Percentiles rank a stretch among this genome's conserved stretches.
phyloP scores from a whole-genome alignment of 2,797 vertebrate species.

The Sebastiscus albofasciatus region DNA sequence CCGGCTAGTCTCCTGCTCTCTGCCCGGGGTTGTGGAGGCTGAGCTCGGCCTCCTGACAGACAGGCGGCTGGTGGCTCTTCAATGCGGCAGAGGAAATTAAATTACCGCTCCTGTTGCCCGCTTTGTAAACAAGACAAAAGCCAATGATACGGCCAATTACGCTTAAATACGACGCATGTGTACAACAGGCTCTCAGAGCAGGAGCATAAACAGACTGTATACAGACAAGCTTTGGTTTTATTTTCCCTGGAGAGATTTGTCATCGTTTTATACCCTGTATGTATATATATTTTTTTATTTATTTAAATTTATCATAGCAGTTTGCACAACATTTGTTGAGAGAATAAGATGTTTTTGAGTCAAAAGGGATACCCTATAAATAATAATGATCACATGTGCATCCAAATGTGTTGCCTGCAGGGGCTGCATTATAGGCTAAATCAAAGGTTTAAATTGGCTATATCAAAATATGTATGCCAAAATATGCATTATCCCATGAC shows the following conservation, averaged over 20 bases:
- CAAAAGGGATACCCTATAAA: background rate
- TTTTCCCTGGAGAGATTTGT: background rate
- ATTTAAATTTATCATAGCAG: background rate
- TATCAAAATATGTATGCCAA: background rate
- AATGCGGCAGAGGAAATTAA: slow-evolving; percentile 82
- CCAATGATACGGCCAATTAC: slow-evolving; percentile 87
- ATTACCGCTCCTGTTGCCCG: slow-evolving; percentile 82
- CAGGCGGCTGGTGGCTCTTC: slow-evolving; percentile 84
- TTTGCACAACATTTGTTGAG: background rate
- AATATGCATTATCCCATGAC: background rate
- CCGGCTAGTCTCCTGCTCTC: slow-evolving; percentile 61
- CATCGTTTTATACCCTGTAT: background rate
- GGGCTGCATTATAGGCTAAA: background rate
- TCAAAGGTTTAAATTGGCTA: background rate
- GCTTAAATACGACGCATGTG: slow-evolving; percentile 69
- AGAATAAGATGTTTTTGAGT: background rate
- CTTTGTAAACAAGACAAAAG: slow-evolving; percentile 88
- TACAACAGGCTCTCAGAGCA: slow-evolving; percentile 39
- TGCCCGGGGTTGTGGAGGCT: slow-evolving; percentile 65
- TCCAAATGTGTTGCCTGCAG: background rate
- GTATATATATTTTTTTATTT: background rate
- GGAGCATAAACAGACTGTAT: background rate
- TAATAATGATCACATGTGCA: background rate
- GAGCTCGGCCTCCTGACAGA: slow-evolving; percentile 56
- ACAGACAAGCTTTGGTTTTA: background rate